Conservation (phyloP, 1,140 invertebrate species). For the Phymorhynchus buccinoides region DNA sequence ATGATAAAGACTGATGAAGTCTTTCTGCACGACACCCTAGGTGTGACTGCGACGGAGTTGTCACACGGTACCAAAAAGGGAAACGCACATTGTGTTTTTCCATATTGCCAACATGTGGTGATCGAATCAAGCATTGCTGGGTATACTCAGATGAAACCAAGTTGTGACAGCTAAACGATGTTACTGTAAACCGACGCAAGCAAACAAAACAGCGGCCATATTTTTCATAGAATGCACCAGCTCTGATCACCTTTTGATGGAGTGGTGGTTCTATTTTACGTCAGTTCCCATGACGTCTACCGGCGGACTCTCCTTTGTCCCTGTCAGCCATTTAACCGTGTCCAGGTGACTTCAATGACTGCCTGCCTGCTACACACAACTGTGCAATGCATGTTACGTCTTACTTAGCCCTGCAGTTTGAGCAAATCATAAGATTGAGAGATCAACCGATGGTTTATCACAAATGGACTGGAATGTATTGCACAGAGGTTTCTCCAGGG, state of each 20-base stretch:
- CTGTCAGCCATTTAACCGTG: conserved; percentile 20
- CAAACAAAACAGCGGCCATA: no score
- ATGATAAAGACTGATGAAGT: not conserved
- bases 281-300: not conserved
- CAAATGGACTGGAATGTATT: conserved; percentile 25
- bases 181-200: no score
- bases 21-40: not conserved
- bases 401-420: no score
- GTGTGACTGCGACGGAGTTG: not conserved
- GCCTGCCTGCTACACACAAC: conserved; percentile 19
- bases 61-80: no score
- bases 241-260: conserved; percentile 17
- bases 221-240: not conserved
- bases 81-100: no score
- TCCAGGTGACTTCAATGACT: not conserved
- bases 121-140: not conserved
- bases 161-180: no score
- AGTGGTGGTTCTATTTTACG: not conserved
- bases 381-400: no score
- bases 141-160: conserved; percentile 21
- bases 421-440: no score
- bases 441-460: no score
- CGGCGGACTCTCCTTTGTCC: not conserved
- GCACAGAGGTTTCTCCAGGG: conserved; percentile 30
- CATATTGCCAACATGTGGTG: not conserved